Percentiles rank a stretch among this genome's conserved stretches.
Evolutionary conservation across 2,797 vertebrate genomes (phyloP).

Genomic region (Apodemus agrarius): DNA sequence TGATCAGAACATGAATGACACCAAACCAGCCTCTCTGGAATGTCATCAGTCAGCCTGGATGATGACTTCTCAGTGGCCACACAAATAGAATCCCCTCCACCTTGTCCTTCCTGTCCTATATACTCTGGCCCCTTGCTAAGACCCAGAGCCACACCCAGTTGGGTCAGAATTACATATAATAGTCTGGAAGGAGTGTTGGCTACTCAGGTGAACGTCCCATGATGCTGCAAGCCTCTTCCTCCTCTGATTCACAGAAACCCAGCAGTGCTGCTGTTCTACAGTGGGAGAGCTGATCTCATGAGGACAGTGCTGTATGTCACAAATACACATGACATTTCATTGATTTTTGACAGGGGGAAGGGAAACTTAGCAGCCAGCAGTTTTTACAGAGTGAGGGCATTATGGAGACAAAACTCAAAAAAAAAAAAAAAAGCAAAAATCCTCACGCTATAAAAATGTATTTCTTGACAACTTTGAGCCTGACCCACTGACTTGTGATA

Average conservation of each 20-base stretch:
- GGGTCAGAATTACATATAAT: neutral
- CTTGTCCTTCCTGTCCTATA: neutral
- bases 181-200: neutral
- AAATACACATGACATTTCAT: neutral
- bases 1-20: neutral
- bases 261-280: neutral
- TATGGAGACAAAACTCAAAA: neutral
- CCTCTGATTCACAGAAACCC: neutral
- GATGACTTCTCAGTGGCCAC: neutral
- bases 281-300: neutral
- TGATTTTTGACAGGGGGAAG: neutral
- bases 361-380: neutral
- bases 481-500: neutral
- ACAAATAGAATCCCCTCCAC: neutral
- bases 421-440: neutral
- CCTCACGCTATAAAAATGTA: neutral
- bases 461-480: neutral
- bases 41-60: neutral
- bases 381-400: neutral
- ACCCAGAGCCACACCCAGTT: neutral
- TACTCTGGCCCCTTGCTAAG: neutral
- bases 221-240: neutral
- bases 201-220: neutral
- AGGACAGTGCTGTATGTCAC: neutral
- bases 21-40: neutral